These are phyloP conservation scores for Syrphus vitripennis DNA, from an alignment of 2,888 invertebrate species.

Conservation along the genomic window DNA sequence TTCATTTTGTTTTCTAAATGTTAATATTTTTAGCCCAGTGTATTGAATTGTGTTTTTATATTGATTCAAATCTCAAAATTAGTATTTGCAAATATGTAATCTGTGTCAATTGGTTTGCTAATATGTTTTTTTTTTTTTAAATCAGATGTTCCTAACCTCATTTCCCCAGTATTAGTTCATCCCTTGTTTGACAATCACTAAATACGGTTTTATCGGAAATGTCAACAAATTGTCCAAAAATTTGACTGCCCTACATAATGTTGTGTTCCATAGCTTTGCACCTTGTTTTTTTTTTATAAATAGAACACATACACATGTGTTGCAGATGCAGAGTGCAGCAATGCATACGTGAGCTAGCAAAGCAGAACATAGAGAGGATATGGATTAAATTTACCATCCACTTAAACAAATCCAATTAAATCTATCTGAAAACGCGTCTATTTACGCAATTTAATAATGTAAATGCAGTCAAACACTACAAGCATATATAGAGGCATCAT, in stretches of 20 bases:
- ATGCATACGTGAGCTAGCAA: not conserved
- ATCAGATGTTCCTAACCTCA: slow-evolving; percentile 17
- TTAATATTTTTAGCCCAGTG: too few relatives aligned
- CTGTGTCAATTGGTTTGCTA: not conserved
- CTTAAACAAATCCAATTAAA: slow-evolving; percentile 68
- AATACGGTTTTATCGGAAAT: slow-evolving; percentile 27
- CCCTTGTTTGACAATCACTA: slow-evolving; percentile 31
- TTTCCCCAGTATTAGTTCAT: slow-evolving; percentile 31
- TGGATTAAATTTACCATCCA: slow-evolving; percentile 62
- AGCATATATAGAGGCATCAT: not conserved
- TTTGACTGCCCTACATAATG: not conserved
- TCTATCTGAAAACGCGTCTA: slow-evolving; percentile 56
- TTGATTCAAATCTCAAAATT: not conserved
- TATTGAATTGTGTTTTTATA: not conserved
- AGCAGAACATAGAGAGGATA: not conserved
- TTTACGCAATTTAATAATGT: slow-evolving; percentile 68
- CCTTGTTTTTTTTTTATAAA: not conserved
- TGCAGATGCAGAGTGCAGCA: too few relatives aligned
- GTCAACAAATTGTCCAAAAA: slow-evolving; percentile 40
- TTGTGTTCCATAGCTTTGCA: not conserved
- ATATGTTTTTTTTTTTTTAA: not conserved
- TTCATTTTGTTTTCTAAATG: too few relatives aligned
- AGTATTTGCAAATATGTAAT: not conserved
- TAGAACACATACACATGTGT: not conserved
- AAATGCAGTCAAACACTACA: slow-evolving; percentile 62